Conservation (phyloP, 2,797 vertebrate genomes). For the Dermochelys coriacea region DNA sequence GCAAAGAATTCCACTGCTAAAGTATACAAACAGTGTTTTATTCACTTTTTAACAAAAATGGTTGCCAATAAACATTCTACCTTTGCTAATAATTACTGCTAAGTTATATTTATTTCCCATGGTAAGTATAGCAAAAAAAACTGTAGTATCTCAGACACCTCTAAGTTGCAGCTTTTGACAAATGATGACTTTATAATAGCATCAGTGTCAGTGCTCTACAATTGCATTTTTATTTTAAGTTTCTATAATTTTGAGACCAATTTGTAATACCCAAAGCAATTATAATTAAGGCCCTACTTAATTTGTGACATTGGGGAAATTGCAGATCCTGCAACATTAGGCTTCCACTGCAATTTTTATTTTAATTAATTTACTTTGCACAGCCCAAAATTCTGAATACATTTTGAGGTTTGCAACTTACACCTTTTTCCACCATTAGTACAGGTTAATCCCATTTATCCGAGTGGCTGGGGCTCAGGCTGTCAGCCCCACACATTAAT, state of each 20-base stretch:
- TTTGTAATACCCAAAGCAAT: background rate
- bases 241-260: background rate
- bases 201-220: background rate
- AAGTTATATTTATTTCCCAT: rapidly evolving
- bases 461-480: too few relatives aligned
- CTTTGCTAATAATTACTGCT: background rate
- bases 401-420: background rate
- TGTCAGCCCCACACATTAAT: background rate
- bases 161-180: background rate
- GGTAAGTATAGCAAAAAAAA: background rate
- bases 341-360: background rate
- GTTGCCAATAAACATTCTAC: background rate
- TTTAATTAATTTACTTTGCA: background rate
- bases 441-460: background rate
- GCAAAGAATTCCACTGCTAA: background rate
- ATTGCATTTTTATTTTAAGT: background rate
- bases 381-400: too few relatives aligned
- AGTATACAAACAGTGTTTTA: background rate
- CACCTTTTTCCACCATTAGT: background rate
- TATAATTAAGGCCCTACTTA: background rate
- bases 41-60: background rate
- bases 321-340: background rate
- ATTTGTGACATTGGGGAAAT: background rate
- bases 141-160: background rate
- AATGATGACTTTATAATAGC: background rate